phyloP scores from a whole-genome alignment of 1,140 invertebrate genomes.

The Thaumetopoea pityocampa region DNA sequence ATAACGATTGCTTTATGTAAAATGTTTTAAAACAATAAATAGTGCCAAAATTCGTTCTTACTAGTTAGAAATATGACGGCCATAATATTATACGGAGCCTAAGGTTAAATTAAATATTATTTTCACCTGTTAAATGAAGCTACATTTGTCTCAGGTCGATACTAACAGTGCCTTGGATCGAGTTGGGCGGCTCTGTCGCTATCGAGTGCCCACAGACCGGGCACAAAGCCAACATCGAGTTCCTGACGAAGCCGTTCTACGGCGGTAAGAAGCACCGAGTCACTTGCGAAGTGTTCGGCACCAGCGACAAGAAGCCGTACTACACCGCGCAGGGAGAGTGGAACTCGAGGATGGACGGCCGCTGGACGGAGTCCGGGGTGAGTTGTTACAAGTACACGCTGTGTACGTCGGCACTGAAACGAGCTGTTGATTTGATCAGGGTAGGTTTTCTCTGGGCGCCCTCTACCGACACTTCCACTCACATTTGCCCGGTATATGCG shows the following conservation, averaged over 20 bases:
- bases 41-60: too few species aligned
- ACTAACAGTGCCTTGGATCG: constrained; percentile 97
- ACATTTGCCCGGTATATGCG: too few species aligned
- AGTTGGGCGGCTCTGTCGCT: constrained; percentile 92
- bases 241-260: constrained; percentile 98
- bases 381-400: too few species aligned
- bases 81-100: not conserved
- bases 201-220: constrained; percentile 94
- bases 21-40: too few species aligned
- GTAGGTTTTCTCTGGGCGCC: too few species aligned
- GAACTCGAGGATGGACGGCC: constrained; percentile 95
- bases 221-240: constrained; percentile 92
- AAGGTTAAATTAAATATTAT: too few species aligned
- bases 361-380: constrained; percentile 87
- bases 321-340: constrained; percentile 94
- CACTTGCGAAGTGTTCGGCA: constrained; percentile 87
- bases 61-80: too few species aligned
- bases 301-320: constrained; percentile 92
- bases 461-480: too few species aligned
- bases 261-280: constrained; percentile 95
- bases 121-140: too few species aligned
- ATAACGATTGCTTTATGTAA: too few species aligned
- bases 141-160: constrained; percentile 83
- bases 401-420: too few species aligned
- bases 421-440: too few species aligned